Evolutionary conservation across 2,113 vertebrate genomes (phyloP).

Genomic region (Mus musculus): GRCm39 chr5:122445001-122445500

Average conservation of each 20-base stretch:
- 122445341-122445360: background rate
- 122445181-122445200: background rate
- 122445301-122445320: slow-evolving; percentile 2
- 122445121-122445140: too few species aligned
- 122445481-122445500: background rate
- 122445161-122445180: background rate
- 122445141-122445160: background rate
- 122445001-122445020: background rate
- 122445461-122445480: background rate
- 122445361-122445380: background rate
- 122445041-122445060: background rate
- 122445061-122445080: background rate
- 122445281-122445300: background rate
- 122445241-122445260: background rate
- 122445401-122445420: background rate
- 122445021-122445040: background rate
- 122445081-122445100: background rate
- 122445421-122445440: slow-evolving; percentile 44
- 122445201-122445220: background rate
- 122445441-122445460: background rate
- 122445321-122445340: background rate
- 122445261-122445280: slow-evolving; percentile 24
- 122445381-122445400: background rate
- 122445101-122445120: background rate
- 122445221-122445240: background rate